Evolutionary conservation across 2,888 invertebrate species (phyloP), one percentile per base, ranked within the genome.

Genomic region (Pammene aurita): DNA sequence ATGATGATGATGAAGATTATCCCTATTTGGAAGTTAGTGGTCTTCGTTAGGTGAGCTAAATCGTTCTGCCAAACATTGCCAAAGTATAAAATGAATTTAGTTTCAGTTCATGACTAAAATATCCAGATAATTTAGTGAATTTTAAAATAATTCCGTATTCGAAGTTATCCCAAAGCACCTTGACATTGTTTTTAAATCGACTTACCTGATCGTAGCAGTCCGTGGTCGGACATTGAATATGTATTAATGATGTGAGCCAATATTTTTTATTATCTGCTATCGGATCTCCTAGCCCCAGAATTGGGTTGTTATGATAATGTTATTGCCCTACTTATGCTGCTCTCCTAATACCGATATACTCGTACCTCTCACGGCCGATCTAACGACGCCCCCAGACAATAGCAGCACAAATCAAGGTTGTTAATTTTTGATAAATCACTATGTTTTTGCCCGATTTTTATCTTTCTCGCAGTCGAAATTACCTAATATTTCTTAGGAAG

Each of bases 241-340:
- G 70, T 74, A 72, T 72, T 72, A 73, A 73, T 72, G 71, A 74
- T 67, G 71, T 74, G 68, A 70, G 62, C 64, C 64, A 71, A 73
- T 73, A 73, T 75, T 71, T 70, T 73, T 72, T 73, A 75, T 73
- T 74, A 73, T 74, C 74, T 71, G 69, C 72, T 71, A 70, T 71
- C 66, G 72, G 71, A 71, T 73, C 69, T 70, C 67, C 58, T 60
- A 70, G 68, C 70, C 50, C 66, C 56, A 67, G 73, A 75, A 77
- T 75, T 74, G 77, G 75, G 74, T 75, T 76, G 77, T 79, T 79
- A 79, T 78, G 77, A 74, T 79, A 79, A 79, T 79, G 71, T 77
- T 77, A 79, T 76, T 73, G 71, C 74, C 71, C 38, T 70, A 67
- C 65, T 72, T 72, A 71, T 71, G 57, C 72, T 61, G 34, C 60